phyloP scores from a whole-genome alignment of 2,113 vertebrate genomes.

The Anas platyrhynchos region DNA sequence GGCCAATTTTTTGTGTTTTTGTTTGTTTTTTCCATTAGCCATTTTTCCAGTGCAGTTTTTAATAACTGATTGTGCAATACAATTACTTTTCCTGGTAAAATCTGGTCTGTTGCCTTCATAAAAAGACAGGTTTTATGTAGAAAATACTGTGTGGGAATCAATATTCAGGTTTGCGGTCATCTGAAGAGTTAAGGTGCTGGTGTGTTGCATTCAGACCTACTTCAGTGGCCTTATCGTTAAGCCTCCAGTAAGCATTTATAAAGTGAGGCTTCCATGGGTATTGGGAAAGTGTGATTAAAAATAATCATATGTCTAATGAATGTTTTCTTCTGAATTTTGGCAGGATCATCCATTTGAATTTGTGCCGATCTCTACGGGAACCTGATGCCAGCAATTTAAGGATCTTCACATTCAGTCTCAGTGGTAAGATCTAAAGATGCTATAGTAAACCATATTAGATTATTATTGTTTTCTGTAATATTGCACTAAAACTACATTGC shows the following conservation, averaged over 20 bases:
- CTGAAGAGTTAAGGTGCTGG: neutral
- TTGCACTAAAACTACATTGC: neutral
- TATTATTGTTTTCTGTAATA: neutral
- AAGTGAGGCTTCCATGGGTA: conserved; percentile 8
- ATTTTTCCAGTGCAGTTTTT: conserved; percentile 58
- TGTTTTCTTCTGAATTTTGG: conserved; percentile 75
- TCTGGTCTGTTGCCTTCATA: conserved; percentile 26
- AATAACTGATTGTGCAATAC: conserved; percentile 60
- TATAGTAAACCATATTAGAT: conserved; percentile 3
- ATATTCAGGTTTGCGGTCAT: conserved; percentile 51
- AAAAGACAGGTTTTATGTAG: conserved; percentile 39
- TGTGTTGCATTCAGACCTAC: conserved; percentile 43
- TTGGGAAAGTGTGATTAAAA: conserved; percentile 62
- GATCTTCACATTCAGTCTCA: conserved; percentile 63
- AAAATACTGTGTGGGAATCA: conserved; percentile 52
- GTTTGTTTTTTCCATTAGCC: neutral
- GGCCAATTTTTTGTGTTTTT: conserved; percentile 16
- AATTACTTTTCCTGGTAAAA: conserved; percentile 53
- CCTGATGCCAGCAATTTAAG: conserved; percentile 70
- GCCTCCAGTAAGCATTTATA: conserved; percentile 55
- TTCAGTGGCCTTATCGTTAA: conserved; percentile 68
- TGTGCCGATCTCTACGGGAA: conserved; percentile 62
- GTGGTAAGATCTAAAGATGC: conserved; percentile 74
- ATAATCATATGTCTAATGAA: conserved; percentile 72
- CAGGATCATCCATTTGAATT: conserved; percentile 70